Evolutionary conservation across 2,888 invertebrate species (phyloP).

Genomic region (Hirtodrosophila cameraria): DNA sequence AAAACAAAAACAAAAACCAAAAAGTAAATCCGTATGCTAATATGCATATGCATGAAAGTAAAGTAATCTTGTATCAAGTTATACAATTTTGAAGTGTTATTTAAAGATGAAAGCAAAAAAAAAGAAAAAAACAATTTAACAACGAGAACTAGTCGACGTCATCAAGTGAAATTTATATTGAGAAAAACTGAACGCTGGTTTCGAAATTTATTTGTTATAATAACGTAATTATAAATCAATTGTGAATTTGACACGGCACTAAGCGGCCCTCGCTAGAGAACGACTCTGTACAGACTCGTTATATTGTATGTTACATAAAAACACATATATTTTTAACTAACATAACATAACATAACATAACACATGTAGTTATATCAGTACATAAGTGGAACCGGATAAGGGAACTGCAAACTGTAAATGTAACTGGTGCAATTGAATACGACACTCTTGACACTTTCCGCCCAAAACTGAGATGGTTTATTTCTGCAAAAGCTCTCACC

Average conservation of each 20-base stretch:
- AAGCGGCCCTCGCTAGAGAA: neutral
- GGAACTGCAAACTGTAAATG: slow-evolving; percentile 12
- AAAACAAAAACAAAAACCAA: slow-evolving; percentile 44
- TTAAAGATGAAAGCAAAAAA: slow-evolving; percentile 29
- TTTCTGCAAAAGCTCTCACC: slow-evolving; percentile 51
- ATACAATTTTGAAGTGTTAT: slow-evolving; percentile 69
- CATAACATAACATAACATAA: too few species aligned
- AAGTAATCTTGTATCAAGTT: slow-evolving; percentile 61
- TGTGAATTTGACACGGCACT: slow-evolving; percentile 55
- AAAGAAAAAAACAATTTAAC: slow-evolving; percentile 30
- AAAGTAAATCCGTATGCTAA: slow-evolving; percentile 40
- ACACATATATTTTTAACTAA: slow-evolving; percentile 11
- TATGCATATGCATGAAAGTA: slow-evolving; percentile 46
- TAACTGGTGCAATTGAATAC: slow-evolving; percentile 18
- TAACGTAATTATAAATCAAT: slow-evolving; percentile 51
- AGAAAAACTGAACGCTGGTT: slow-evolving; percentile 72
- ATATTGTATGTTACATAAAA: slow-evolving; percentile 22
- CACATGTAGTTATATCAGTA: slow-evolving; percentile 4
- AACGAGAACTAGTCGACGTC: slow-evolving; percentile 73
- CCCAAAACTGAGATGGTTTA: slow-evolving; percentile 39
- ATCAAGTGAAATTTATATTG: slow-evolving; percentile 65
- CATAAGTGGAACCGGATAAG: neutral
- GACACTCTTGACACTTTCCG: slow-evolving; percentile 72
- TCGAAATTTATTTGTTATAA: slow-evolving; percentile 72
- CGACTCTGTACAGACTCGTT: slow-evolving; percentile 42